These are phyloP conservation scores for Drepana arcuata DNA, from an alignment of 1,140 invertebrate species.

Conservation along the genomic window DNA sequence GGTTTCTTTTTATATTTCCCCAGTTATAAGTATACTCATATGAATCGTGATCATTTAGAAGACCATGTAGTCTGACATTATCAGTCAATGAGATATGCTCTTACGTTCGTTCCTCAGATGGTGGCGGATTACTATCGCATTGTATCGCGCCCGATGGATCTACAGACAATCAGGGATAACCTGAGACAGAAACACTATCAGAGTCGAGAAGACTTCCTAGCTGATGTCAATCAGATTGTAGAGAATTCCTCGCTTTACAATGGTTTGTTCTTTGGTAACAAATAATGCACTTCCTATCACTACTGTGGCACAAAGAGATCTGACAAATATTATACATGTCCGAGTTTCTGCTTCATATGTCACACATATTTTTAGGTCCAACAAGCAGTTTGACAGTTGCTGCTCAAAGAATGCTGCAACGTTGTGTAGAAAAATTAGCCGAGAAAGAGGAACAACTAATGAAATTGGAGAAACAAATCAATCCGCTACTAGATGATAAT, in stretches of 20 bases:
- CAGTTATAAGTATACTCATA: no score
- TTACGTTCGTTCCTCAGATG: conserved; percentile 57
- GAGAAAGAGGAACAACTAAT: conserved; percentile 97
- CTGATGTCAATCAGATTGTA: conserved; percentile 96
- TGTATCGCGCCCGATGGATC: conserved; percentile 94
- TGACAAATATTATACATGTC: no score
- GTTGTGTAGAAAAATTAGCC: conserved; percentile 85
- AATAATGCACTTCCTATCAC: background rate
- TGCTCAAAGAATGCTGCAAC: conserved; percentile 89
- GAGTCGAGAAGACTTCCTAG: conserved; percentile 93
- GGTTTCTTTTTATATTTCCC: no score
- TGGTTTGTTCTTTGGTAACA: conserved; percentile 67
- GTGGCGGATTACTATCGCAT: conserved; percentile 96
- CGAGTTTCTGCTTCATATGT: no score
- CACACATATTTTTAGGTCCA: conserved; percentile 69
- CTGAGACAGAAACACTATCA: conserved; percentile 94
- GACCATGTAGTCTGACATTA: no score
- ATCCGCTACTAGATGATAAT: conserved; percentile 97
- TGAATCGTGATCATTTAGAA: no score
- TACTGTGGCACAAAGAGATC: background rate
- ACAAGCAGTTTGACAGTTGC: conserved; percentile 90
- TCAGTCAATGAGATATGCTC: no score
- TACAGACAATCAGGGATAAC: conserved; percentile 96
- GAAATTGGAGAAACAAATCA: conserved; percentile 97
- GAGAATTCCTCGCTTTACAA: conserved; percentile 97